Evolutionary conservation across 2,113 vertebrate species (phyloP), one percentile per base, ranked within the genome.

Genomic region (Mobula birostris): DNA sequence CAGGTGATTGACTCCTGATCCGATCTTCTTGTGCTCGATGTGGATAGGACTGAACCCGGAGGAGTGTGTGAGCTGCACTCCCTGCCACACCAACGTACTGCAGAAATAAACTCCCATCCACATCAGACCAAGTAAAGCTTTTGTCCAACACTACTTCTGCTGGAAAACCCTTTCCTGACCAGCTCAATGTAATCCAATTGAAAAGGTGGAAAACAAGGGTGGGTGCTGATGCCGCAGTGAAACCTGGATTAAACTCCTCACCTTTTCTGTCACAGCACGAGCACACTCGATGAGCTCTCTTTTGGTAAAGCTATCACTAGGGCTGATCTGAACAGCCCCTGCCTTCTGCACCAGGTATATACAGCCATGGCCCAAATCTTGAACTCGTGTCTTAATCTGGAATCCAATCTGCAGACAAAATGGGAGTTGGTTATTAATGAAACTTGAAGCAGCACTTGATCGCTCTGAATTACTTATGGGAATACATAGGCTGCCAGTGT

Each of bases 301-400:
- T 95, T 99, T 99, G 95, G 98, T 98, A 96, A 99, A 99, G 95
- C 98, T 98, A 95, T 99, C 99, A 0, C 98, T 98, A 94, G 99
- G 99, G 95, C 98, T 99, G 94, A 99, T 98, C 97, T 99, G 99
- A 93, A 99, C 97, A 29, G 98, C 98, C 76, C 99, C 99, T 0
- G 99, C 99, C 96, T 99, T 99, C 96, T 99, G 99, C 40, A 99
- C 99, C 96, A 99, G 97, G 95, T 98, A 98, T 96, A 99, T 99
- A 87, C 99, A 99, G 95, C 99, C 97, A 0, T 99, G 99, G 82
- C 99, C 99, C 94, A 99, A 97, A 95, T 99, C 99, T 95, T 99
- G 98, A 80, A 99, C 98, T 0, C 98, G 97, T 0, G 98, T 97
- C 95, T 96, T 98, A 95, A 99, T 99, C 97, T 99, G 99, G 95